Conservation (phyloP, 2,113 vertebrate species). For the Chionomys nivalis region DNA sequence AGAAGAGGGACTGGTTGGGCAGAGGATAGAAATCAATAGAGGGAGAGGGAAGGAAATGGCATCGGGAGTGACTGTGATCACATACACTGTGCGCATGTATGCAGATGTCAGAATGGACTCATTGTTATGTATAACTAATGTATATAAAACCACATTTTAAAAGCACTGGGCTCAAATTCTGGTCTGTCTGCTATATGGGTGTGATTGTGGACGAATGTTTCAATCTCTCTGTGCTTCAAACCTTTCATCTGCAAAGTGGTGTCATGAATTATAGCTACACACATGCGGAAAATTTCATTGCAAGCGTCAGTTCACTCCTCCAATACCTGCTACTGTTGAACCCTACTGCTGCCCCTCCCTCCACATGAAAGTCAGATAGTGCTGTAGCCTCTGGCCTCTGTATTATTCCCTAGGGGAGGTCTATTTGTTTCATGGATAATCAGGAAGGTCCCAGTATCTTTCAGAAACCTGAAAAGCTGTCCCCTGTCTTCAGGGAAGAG, state of each 20-base stretch:
- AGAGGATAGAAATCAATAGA: background rate
- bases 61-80: background rate
- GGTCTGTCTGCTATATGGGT: background rate
- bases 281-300: background rate
- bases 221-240: background rate
- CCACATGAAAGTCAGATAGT: background rate
- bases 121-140: background rate
- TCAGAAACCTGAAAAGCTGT: background rate
- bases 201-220: background rate
- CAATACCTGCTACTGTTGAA: too few species aligned
- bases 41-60: too few species aligned
- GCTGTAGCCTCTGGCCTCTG: background rate
- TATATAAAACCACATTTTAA: background rate
- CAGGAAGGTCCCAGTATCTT: background rate
- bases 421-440: background rate
- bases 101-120: background rate
- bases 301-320: rapidly evolving
- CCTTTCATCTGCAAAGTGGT: background rate
- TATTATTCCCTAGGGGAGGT: background rate
- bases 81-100: background rate
- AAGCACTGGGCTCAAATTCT: background rate
- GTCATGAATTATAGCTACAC: background rate
- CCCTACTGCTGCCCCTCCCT: background rate
- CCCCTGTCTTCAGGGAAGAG: background rate
- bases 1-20: background rate